A percentile compares a stretch with the other conserved stretches of the same genome.
These are phyloP conservation scores for Malachius bipustulatus DNA, from an alignment of 2,888 invertebrate genomes.

Conservation along the genomic window DNA sequence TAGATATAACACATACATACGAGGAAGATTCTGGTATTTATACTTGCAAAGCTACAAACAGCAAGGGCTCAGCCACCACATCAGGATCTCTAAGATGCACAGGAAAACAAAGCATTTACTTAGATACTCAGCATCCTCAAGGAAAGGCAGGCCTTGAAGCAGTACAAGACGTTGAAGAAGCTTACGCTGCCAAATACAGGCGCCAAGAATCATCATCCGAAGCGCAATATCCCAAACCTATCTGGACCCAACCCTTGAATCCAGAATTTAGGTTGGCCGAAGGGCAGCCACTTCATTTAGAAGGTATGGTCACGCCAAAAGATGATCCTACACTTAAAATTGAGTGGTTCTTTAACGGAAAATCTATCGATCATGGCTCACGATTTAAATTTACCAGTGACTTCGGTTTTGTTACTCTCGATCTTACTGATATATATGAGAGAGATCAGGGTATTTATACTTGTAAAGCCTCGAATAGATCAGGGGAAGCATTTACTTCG, in stretches of 20 bases:
- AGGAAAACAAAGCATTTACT: conserved; percentile 63
- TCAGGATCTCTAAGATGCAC: conserved; percentile 80
- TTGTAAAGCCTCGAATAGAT: conserved; percentile 78
- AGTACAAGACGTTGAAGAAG: conserved; percentile 81
- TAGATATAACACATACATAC: conserved; percentile 79
- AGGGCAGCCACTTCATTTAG: conserved; percentile 78
- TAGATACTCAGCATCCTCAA: conserved; percentile 92
- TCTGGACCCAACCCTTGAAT: conserved; percentile 72
- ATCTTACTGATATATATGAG: conserved; percentile 83
- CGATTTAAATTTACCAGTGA: conserved; percentile 88
- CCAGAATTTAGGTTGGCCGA: conserved; percentile 72
- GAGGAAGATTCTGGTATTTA: conserved; percentile 89
- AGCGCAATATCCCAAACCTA: conserved; percentile 68
- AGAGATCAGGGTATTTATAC: conserved; percentile 91
- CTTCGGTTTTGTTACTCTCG: conserved; percentile 92
- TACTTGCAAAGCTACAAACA: conserved; percentile 81
- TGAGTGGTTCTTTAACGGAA: conserved; percentile 92
- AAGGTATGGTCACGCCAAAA: conserved; percentile 90
- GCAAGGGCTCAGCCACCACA: conserved; percentile 79
- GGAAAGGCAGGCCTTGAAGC: conserved; percentile 81
- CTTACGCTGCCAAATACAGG: conserved; percentile 56
- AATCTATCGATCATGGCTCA: conserved; percentile 73
- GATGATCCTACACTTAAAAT: conserved; percentile 82
- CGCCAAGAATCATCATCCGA: conserved; percentile 61
- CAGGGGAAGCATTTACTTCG: conserved; percentile 85